These are phyloP conservation scores for Boloria euphrosyne DNA, from an alignment of 2,888 invertebrate genomes.

Conservation along the genomic window DNA sequence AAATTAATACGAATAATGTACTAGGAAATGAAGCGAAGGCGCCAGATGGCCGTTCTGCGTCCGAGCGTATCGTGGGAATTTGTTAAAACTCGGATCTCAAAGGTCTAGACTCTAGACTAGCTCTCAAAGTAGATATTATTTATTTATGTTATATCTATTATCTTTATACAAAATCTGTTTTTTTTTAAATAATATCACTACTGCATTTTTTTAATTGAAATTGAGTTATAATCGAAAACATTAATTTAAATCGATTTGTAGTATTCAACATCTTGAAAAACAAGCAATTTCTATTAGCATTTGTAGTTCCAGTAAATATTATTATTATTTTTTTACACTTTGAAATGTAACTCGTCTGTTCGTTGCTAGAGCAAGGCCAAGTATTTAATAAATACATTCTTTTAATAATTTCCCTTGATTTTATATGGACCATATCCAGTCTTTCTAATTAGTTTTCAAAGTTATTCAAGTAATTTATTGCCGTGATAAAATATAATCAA, in stretches of 20 bases:
- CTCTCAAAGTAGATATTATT: not conserved
- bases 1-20: constrained; percentile 28
- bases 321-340: too few relatives aligned
- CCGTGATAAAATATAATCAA: constrained; percentile 26
- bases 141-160: not conserved
- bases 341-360: too few relatives aligned
- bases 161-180: too few relatives aligned
- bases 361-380: not conserved
- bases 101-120: constrained; percentile 13
- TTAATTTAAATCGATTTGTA: too few relatives aligned
- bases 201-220: too few relatives aligned
- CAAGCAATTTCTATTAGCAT: too few relatives aligned
- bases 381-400: not conserved
- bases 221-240: too few relatives aligned
- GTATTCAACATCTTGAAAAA: too few relatives aligned
- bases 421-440: not conserved
- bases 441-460: constrained; percentile 13
- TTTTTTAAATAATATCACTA: too few relatives aligned
- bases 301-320: too few relatives aligned
- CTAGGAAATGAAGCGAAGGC: constrained; percentile 33
- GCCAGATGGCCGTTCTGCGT: constrained; percentile 45
- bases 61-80: constrained; percentile 54
- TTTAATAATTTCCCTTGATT: not conserved
- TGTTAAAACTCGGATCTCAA: constrained; percentile 11
- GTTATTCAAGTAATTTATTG: constrained; percentile 21